Base-by-base conservation (phyloP, 2,113 vertebrate species). In the Corydoras sp. region DNA sequence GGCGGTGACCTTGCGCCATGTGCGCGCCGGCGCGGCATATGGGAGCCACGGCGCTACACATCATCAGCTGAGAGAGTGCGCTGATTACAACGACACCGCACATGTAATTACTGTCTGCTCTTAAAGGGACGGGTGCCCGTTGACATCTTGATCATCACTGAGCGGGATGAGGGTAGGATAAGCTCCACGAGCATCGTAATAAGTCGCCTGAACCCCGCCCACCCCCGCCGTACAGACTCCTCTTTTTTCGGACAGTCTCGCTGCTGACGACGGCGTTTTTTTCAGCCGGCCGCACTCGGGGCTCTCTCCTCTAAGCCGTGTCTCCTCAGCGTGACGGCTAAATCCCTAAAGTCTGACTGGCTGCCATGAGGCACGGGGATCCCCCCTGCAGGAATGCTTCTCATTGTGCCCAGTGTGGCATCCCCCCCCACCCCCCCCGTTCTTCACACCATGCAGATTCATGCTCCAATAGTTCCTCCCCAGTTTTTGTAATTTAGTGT, bases 1-100 rank as follows among this genome's bases (percentile, higher is more conserved):
- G 56, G 68, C 62, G 56, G 79, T 83, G 84, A 85, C 86, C 84
- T 88, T 85, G 82, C 30, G 78, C 61, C 72, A 29, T 58, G 76
- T 80, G 30, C 51, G 79, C 69, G 62, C 65, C 53, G 0, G 53
- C 48, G 61, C 63, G 30, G 71, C 10, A 58, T 56, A n/a, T 68
- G 65, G 65, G 51, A 30, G 10, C 35, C n/a, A 32, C 10, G 7
- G 12, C 65, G 49, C 29, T 65, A 29, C 54, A 48, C 49, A 32
- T 31, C 10, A 68, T 35, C 53, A 66, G 10, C 63, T 18, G 14
- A 55, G 59, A 18, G 58, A 18, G 58, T 8, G 12, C 13, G 31
- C 55, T 65, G 55, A 70, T 68, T 63, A 62, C 49, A 15, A 58
- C 51, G 66, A 60, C 68, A 10, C 8, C 60, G 60, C 69, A 67